phyloP scores from a whole-genome alignment of 2,888 invertebrate genomes.

The Oscheius sp. region DNA sequence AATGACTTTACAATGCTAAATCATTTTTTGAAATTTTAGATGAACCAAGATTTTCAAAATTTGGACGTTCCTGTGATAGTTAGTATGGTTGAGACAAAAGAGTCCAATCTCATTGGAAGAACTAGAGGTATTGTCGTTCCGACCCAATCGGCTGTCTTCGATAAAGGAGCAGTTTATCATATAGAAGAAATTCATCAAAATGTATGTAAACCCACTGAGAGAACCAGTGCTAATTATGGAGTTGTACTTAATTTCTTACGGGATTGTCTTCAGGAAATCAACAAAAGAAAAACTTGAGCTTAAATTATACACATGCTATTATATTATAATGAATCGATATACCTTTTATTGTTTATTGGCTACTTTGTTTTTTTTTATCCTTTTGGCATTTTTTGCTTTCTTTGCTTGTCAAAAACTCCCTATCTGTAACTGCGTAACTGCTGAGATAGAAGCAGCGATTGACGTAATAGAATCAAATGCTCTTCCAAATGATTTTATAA shows the following conservation, averaged over 20 bases:
- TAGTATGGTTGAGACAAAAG: slow-evolving; percentile 59
- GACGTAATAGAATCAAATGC: too few relatives aligned
- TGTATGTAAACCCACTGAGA: slow-evolving; percentile 61
- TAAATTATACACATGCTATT: not conserved
- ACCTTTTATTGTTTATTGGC: too few relatives aligned
- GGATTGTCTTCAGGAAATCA: slow-evolving; percentile 40
- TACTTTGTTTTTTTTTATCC: too few relatives aligned
- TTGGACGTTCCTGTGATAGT: slow-evolving; percentile 59
- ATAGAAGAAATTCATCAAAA: slow-evolving; percentile 60
- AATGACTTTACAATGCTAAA: too few relatives aligned
- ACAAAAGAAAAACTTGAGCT: slow-evolving; percentile 17
- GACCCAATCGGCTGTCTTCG: slow-evolving; percentile 60
- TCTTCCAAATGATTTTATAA: too few relatives aligned
- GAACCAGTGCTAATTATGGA: slow-evolving; percentile 56
- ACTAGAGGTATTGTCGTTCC: slow-evolving; percentile 60
- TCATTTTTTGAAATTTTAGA: slow-evolving; percentile 27
- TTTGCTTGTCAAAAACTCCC: too few relatives aligned
- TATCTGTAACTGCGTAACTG: too few relatives aligned
- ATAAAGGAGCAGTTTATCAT: slow-evolving; percentile 58
- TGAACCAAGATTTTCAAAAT: slow-evolving; percentile 58
- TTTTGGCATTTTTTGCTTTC: too few relatives aligned
- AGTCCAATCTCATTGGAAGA: slow-evolving; percentile 50
- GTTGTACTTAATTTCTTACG: slow-evolving; percentile 62
- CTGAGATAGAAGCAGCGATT: too few relatives aligned
- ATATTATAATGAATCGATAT: too few relatives aligned